Evolutionary conservation across 2,113 vertebrate genomes (phyloP).

Genomic region (Entelurus aequoreus): DNA sequence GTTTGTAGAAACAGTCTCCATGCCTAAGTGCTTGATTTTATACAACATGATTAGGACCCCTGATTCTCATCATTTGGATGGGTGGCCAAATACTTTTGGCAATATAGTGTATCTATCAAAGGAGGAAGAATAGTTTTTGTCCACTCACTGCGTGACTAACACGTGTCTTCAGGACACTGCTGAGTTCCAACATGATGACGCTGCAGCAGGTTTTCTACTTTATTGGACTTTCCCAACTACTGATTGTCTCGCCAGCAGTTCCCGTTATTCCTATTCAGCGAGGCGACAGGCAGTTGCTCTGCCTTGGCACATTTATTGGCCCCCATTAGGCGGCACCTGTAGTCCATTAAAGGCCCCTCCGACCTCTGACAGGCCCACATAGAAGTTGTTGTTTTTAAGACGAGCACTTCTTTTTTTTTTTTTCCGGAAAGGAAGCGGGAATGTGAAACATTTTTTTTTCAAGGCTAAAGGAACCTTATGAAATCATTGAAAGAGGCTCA

Average conservation of each 20-base stretch:
- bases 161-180: neutral
- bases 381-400: conserved; percentile 7
- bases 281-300: conserved; percentile 55
- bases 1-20: no score
- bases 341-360: conserved; percentile 30
- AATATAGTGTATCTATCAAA: no score
- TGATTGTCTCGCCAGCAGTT: conserved; percentile 45
- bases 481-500: conserved; percentile 42
- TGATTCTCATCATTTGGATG: no score
- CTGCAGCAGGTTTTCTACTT: conserved; percentile 38
- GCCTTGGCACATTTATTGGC: conserved; percentile 48
- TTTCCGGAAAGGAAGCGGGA: conserved; percentile 14
- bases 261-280: conserved; percentile 21
- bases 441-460: conserved; percentile 7
- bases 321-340: conserved; percentile 58
- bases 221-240: conserved; percentile 27
- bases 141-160: no score
- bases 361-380: conserved; percentile 28
- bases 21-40: no score
- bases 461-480: conserved; percentile 32
- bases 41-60: no score
- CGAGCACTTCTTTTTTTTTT: conserved; percentile 22
- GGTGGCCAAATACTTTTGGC: no score
- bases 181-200: conserved; percentile 26
- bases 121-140: no score